These are phyloP conservation scores for Sarcophaga carnaria DNA, from an alignment of 2,888 invertebrate genomes.

Conservation along the genomic window DNA sequence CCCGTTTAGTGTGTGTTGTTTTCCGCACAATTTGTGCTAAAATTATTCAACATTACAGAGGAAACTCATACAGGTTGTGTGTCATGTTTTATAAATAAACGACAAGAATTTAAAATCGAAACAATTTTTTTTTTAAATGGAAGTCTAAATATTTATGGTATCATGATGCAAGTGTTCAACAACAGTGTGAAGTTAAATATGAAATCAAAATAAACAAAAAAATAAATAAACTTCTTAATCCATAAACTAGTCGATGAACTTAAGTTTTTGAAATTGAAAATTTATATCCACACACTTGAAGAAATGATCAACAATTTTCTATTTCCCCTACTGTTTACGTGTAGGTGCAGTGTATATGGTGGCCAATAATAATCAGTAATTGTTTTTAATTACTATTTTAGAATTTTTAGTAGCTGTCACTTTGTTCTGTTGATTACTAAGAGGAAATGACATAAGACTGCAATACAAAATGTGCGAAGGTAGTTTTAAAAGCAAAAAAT, in stretches of 20 bases:
- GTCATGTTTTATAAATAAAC: conserved; percentile 11
- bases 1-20: conserved; percentile 15
- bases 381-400: conserved; percentile 34
- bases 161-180: conserved; percentile 35
- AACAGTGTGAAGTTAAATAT: not conserved
- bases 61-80: conserved; percentile 44
- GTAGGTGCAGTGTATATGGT: conserved; percentile 22
- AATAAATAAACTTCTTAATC: no score
- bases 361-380: conserved; percentile 13
- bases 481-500: conserved; percentile 19
- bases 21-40: conserved; percentile 40
- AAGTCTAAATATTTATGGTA: conserved; percentile 2
- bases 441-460: conserved; percentile 40
- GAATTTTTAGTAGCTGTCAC: conserved; percentile 41
- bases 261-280: no score
- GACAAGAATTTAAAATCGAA: not conserved
- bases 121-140: not conserved
- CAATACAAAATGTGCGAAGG: not conserved
- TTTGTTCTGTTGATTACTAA: conserved; percentile 21
- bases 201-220: no score
- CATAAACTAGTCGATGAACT: no score
- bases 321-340: no score
- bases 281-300: no score
- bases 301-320: no score
- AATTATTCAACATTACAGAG: conserved; percentile 31